A percentile compares a stretch with the other conserved stretches of the same genome.
phyloP scores from a whole-genome alignment of 2,113 vertebrate species.

The Xenopus borealis region DNA sequence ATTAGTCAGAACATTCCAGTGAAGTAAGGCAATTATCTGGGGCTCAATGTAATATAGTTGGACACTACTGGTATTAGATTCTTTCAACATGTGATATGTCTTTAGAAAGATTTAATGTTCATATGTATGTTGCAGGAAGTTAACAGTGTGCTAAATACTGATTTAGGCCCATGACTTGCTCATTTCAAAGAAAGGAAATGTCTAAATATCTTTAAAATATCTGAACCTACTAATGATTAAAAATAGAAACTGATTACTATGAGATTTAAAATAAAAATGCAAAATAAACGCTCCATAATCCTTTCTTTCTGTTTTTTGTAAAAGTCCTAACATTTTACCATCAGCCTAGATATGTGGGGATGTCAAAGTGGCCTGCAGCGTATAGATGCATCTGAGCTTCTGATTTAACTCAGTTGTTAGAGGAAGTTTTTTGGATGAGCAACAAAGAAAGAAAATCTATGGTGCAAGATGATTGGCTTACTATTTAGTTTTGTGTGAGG shows the following conservation, averaged over 20 bases:
- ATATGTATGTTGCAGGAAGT: conserved; percentile 45
- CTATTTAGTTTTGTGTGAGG: too few species aligned
- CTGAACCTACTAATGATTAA: background rate
- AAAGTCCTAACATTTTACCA: too few species aligned
- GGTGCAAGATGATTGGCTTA: too few species aligned
- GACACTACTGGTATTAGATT: conserved; percentile 61
- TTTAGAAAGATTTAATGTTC: conserved; percentile 44
- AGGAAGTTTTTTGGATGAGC: too few species aligned
- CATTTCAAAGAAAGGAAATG: background rate
- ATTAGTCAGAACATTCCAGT: conserved; percentile 58
- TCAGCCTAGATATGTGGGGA: too few species aligned
- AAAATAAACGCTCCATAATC: too few species aligned
- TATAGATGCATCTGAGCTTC: too few species aligned
- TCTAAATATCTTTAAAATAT: conserved; percentile 1
- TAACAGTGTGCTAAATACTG: conserved; percentile 41
- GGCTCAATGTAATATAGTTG: conserved; percentile 61
- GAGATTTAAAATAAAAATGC: too few species aligned
- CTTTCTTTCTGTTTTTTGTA: too few species aligned
- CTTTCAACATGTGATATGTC: conserved; percentile 46
- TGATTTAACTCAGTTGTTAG: too few species aligned
- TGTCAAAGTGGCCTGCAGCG: too few species aligned
- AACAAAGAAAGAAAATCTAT: too few species aligned
- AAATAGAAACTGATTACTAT: background rate
- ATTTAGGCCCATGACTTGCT: conserved; percentile 29
- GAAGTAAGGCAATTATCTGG: conserved; percentile 63